Conservation (phyloP, 2,888 invertebrate genomes). For the Lacanobia wlatinum region DNA sequence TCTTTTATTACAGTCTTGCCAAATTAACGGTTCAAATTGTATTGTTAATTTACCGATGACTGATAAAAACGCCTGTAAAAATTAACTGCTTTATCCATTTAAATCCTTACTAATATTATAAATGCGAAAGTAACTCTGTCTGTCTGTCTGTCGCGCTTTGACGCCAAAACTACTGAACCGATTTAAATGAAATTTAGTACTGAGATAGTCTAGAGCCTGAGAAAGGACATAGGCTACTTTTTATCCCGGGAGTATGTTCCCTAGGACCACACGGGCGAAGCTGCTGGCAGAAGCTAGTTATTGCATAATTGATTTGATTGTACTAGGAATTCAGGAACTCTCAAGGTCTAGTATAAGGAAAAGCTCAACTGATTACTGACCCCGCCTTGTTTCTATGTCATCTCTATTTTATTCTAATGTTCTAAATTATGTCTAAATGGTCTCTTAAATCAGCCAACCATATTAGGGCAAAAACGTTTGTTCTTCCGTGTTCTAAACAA, state of each 20-base stretch:
- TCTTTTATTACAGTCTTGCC: conserved; percentile 57
- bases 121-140: no score
- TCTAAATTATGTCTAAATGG: conserved; percentile 22
- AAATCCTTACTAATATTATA: no score
- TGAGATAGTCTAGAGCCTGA: no score
- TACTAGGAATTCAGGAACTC: background rate
- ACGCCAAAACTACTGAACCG: no score
- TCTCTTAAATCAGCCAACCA: conserved; percentile 39
- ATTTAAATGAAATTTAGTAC: no score
- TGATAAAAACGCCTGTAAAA: conserved; percentile 14
- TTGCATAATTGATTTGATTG: background rate
- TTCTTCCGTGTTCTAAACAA: conserved; percentile 53
- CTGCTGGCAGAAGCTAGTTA: no score
- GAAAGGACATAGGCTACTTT: no score
- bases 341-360: conserved; percentile 1
- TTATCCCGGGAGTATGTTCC: no score
- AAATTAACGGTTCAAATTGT: conserved; percentile 41
- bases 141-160: no score
- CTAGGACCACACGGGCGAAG: no score
- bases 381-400: conserved; percentile 22
- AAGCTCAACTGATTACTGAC: conserved; percentile 7
- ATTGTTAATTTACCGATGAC: conserved; percentile 27
- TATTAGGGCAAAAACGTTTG: conserved; percentile 43
- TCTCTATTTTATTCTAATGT: conserved; percentile 12
- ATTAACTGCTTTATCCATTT: background rate